Base-by-base conservation (phyloP, 2,888 invertebrate species). In the Eupithecia tripunctaria region DNA sequence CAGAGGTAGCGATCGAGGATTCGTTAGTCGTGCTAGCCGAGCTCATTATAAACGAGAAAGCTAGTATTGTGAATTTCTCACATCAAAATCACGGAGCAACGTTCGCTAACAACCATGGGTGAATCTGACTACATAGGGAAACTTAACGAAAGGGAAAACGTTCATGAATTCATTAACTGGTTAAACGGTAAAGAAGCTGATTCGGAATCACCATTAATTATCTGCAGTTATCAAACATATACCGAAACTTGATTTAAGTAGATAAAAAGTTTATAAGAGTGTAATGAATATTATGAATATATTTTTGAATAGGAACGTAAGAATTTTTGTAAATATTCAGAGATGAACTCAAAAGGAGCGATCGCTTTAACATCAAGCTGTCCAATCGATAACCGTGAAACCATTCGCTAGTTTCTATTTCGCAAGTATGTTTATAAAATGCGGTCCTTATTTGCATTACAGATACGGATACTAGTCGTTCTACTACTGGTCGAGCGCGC, bases 401-500 rank as follows among this genome's bases (percentile, higher is more conserved):
- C 64, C 43, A n/a, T 18, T 67, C n/a, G n/a, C 1, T 51, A 62
- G 51, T 81, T 78, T 83, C 82, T 82, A 71, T 72, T 72, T 72
- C 76, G 29, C 32, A 56, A 73, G 18, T 68, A 66, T 69, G 29
- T 68, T 25, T 63, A 43, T 47, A 68, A 67, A 68, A 69, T 38
- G 29, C 47, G 14, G 29, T 70, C 18, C 51, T 64, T 71, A 68
- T 78, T 78, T 79, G 70, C 65, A 72, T 94, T 94, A 72, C 94
- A 95, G 94, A 91, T 94, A 90, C 90, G 91, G 90, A 86, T 92
- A 88, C 88, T 94, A 89, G 89, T 91, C 85, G 84, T 90, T 81
- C 85, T 89, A 81, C 85, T 90, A 83, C 78, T 91, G 75, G 81
- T 89, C 81, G 82, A 84, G 77, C 82, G 81, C 75, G 83, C 82